Base-by-base conservation (phyloP, 2,888 invertebrate species). In the Lycophotia porphyrea region DNA sequence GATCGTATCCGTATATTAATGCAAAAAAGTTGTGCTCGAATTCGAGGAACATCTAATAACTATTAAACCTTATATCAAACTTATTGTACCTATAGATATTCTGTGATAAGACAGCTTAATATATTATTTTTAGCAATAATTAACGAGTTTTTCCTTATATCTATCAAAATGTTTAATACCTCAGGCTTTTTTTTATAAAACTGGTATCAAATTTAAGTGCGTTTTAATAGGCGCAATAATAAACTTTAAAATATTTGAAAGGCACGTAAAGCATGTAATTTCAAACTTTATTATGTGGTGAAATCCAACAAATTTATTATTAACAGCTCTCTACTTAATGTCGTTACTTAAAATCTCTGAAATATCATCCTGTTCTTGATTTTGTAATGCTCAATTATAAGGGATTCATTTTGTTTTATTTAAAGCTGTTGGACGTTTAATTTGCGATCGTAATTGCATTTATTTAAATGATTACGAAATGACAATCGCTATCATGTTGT, bases 191-290 rank as follows among this genome's bases (percentile, higher is more conserved):
- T 79, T 73, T 70, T 80, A 80, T 77, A 74, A 79, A 87, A 87
- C 74, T 78, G 72, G 84, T 89, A 88, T 92, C 85, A 84, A 84
- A 88, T 93, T 93, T 93, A 91, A 93, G 89, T 86, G 80, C 85
- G 65, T 89, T 93, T 93, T 93, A 92, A 94, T 93, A 90, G 91
- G 87, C 80, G 84, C 84, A 87, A 91, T 92, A 90, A 92, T 90
- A 90, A 90, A 91, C 82, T 84, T 89, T 90, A 90, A 91, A 81
- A 85, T 90, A 91, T 90, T 90, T 82, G 76, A 83, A 88, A 86
- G 85, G 78, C 79, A 87, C 73, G 77, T 85, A 78, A 89, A 87
- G 86, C 90, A 89, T 89, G 89, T 91, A 88, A 91, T 90, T 89
- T 81, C 74, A 86, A 88, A 89, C 83, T 91, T 93, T 90, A 92